These are phyloP conservation scores for Odocoileus virginianus DNA, from an alignment of 2,113 vertebrate genomes.

Conservation along the genomic window DNA sequence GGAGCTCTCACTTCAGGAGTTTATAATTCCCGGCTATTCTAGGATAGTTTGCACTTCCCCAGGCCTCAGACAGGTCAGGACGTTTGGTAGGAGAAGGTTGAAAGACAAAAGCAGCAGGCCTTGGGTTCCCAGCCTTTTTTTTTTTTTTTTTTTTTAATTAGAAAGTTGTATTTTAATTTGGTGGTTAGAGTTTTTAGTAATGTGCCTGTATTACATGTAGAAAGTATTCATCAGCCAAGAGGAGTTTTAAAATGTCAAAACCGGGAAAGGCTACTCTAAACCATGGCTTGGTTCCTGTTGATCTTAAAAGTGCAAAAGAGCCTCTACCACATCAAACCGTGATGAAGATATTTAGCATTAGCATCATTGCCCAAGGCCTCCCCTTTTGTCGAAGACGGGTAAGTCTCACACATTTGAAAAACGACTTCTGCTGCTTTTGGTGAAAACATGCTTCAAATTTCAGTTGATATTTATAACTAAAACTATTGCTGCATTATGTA, in stretches of 20 bases:
- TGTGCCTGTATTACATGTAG: constrained; percentile 86
- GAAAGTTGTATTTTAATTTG: constrained; percentile 46
- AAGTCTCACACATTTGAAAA: constrained; percentile 77
- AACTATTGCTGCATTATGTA: neutral
- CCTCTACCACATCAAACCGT: constrained; percentile 91
- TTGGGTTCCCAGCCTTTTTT: constrained; percentile 57
- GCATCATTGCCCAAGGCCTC: constrained; percentile 96
- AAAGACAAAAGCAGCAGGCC: constrained; percentile 83
- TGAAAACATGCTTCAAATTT: constrained; percentile 3
- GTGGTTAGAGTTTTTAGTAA: constrained; percentile 73
- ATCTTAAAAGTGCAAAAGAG: constrained; percentile 86
- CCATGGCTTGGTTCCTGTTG: constrained; percentile 86
- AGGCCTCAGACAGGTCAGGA: constrained; percentile 82
- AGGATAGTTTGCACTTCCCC: constrained; percentile 85
- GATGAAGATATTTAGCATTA: constrained; percentile 98
- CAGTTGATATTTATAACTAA: constrained; percentile 7
- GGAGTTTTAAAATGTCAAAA: constrained; percentile 87
- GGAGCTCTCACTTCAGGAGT: constrained; percentile 88
- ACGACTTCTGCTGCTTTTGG: neutral
- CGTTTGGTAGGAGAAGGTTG: constrained; percentile 80
- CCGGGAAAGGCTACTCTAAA: constrained; percentile 82
- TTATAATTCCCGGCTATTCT: constrained; percentile 92
- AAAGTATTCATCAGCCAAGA: constrained; percentile 71
- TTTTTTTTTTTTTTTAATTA: neutral
- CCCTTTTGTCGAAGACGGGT: constrained; percentile 97